Percentiles rank a stretch among this genome's conserved stretches.
Conservation (phyloP, 2,888 invertebrate genomes). For the Papilio elwesi region DNA sequence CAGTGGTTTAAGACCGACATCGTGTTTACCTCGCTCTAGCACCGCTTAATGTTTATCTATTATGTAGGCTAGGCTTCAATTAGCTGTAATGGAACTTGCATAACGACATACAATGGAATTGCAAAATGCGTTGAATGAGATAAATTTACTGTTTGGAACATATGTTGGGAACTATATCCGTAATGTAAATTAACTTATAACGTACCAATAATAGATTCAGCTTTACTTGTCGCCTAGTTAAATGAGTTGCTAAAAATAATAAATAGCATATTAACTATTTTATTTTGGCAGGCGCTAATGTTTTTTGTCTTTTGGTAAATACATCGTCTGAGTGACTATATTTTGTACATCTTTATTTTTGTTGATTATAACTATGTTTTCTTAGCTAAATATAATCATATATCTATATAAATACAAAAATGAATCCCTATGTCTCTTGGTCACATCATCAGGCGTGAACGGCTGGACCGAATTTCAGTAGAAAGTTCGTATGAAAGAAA, state of each 20-base stretch:
- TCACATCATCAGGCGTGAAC: too few species aligned
- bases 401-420: too few species aligned
- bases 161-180: neutral
- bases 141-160: neutral
- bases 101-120: conserved; percentile 12
- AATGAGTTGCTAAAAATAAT: neutral
- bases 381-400: too few species aligned
- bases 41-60: conserved; percentile 16
- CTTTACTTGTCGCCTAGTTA: neutral
- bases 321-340: too few species aligned
- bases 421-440: too few species aligned
- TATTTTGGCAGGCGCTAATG: conserved; percentile 1
- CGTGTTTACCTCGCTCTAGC: conserved; percentile 1
- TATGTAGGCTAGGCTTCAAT: conserved; percentile 14
- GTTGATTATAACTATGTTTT: too few species aligned
- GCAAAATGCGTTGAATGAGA: neutral
- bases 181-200: neutral
- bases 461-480: too few species aligned
- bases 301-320: too few species aligned
- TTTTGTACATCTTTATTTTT: neutral
- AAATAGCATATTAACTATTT: conserved; percentile 10
- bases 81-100: conserved; percentile 14
- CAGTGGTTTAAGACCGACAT: neutral
- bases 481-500: too few species aligned
- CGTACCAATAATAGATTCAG: neutral